Evolutionary conservation across 2,113 vertebrate species (phyloP), one percentile per base, ranked within the genome.

Genomic region (Gadus chalcogrammus): DNA sequence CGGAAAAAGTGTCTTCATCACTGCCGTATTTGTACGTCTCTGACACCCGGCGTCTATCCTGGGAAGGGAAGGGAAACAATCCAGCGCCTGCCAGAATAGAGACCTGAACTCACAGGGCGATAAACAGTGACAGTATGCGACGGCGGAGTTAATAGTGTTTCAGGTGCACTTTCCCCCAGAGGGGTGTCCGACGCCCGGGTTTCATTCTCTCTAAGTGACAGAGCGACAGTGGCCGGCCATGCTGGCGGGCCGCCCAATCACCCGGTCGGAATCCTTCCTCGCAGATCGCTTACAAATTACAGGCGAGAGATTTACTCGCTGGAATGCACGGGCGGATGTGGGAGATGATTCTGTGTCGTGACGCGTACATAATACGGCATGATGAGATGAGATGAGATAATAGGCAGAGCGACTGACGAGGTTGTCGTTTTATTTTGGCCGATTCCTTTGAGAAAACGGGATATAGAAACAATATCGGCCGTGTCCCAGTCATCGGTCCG

Each of bases 61-160:
- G 79, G 76, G 73, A 81, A 74, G 75, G 78, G 80, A 84, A 71
- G 61, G 85, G 76, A 35, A 61, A 31, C 5, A 0, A 69, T 61
- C 72, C 71, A 12, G 59, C 67, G 80, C 74, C 85, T 85, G 89
- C 84, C 88, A 89, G 84, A 70, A 80, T 74, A 0, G 65, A 78
- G 79, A 87, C 80, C 84, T 79, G 76, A 82, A 87, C 82, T 84
- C 81, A 76, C 0, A 48, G 79, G 70, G 82, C 86, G 80, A 87
- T 88, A 87, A 88, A 88, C 87, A 83, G 81, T 88, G 88, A 91
- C 87, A 86, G 76, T 80, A 83, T 35, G 78, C 79, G 85, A 88
- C 85, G 80, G 82, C 79, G 81, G 88, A 87, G 84, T 85, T 91
- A 89, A 90, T 87, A 81, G 84, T 80, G 86, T 87, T 90, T 89